Percentiles rank a stretch among this genome's conserved stretches.
Conservation (phyloP, 2,797 vertebrate species). For the Poecilia picta region DNA sequence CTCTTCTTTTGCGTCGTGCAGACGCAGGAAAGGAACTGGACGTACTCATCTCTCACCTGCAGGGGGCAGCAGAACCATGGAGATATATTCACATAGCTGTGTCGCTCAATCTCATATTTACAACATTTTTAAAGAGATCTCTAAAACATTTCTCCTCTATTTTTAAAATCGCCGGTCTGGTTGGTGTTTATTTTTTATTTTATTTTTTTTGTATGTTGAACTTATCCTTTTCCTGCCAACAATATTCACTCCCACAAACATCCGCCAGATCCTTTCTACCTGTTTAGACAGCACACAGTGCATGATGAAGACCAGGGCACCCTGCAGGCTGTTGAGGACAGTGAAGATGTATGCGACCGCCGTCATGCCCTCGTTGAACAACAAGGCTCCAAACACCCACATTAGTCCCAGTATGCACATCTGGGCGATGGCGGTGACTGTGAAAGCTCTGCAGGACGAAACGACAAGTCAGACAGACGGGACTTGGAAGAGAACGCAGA, state of each 20-base stretch:
- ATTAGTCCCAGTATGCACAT: constrained; percentile 86
- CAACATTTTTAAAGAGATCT: not conserved
- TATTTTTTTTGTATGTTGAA: not conserved
- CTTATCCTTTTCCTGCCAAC: no score
- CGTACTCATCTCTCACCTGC: constrained; percentile 90
- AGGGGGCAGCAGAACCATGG: constrained; percentile 54
- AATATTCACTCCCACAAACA: not conserved
- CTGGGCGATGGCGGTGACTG: constrained; percentile 86
- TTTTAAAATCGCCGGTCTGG: not conserved
- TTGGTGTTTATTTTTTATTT: not conserved
- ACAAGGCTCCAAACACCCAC: constrained; percentile 88
- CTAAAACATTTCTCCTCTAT: not conserved
- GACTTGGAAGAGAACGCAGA: not conserved
- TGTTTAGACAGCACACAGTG: constrained; percentile 88
- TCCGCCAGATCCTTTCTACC: constrained; percentile 66
- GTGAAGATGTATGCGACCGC: constrained; percentile 82
- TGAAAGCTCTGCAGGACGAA: constrained; percentile 78
- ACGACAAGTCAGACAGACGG: not conserved
- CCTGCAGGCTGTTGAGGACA: constrained; percentile 87
- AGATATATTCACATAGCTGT: not conserved
- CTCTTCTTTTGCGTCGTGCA: constrained; percentile 72
- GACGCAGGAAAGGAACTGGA: constrained; percentile 70
- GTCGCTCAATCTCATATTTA: not conserved
- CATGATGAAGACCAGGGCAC: constrained; percentile 86
- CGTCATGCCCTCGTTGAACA: constrained; percentile 67